Evolutionary conservation across 1,140 invertebrate genomes (phyloP).

Genomic region (Drosophila asahinai): DNA sequence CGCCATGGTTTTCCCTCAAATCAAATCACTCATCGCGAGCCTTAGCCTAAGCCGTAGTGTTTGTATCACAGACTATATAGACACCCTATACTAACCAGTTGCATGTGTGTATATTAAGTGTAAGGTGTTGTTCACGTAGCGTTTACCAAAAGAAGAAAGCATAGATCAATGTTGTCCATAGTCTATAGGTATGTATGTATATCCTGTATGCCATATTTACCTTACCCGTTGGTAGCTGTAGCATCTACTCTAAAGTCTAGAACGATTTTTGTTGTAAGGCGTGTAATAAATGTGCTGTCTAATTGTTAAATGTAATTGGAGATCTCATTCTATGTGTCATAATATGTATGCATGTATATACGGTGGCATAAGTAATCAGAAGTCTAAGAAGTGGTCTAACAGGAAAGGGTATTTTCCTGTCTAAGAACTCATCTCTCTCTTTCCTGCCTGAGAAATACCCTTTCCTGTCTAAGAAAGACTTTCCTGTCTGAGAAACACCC

Average conservation of each 20-base stretch:
- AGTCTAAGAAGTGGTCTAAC: too few relatives aligned
- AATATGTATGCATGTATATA: too few relatives aligned
- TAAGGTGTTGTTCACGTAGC: slow-evolving; percentile 27
- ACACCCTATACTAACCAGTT: background rate
- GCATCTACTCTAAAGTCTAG: slow-evolving; percentile 20
- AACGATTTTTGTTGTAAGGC: slow-evolving; percentile 22
- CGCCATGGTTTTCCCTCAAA: slow-evolving; percentile 9
- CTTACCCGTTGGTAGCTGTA: slow-evolving; percentile 16
- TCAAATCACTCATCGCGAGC: slow-evolving; percentile 1
- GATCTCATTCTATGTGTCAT: background rate
- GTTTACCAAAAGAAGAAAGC: slow-evolving; percentile 26
- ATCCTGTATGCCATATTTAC: slow-evolving; percentile 15
- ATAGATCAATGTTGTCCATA: slow-evolving; percentile 20
- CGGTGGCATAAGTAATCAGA: background rate
- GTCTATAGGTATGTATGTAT: slow-evolving; percentile 23
- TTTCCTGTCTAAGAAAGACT: too few relatives aligned
- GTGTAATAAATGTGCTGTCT: slow-evolving; percentile 42
- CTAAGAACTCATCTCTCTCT: too few relatives aligned
- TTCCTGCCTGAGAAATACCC: too few relatives aligned
- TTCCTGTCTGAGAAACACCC: too few relatives aligned
- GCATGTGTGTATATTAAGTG: slow-evolving; percentile 18
- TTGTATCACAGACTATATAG: too few relatives aligned
- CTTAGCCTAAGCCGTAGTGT: slow-evolving; percentile 12
- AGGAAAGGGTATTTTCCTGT: too few relatives aligned
- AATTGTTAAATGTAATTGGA: slow-evolving; percentile 17